Evolutionary conservation across 2,113 vertebrate genomes (phyloP).

Genomic region (Pogona vitticeps): DNA sequence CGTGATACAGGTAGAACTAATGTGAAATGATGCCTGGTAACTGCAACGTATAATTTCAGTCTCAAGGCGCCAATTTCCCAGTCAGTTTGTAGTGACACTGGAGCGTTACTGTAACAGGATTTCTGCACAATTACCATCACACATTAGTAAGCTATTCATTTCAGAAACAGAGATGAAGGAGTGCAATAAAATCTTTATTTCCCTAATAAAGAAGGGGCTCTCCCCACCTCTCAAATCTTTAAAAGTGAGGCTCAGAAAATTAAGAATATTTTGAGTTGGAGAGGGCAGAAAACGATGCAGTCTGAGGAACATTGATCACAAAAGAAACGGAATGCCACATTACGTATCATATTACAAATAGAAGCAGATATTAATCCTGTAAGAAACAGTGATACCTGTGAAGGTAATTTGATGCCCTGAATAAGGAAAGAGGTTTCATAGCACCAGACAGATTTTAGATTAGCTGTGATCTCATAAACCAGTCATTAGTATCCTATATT

Average conservation of each 20-base stretch:
- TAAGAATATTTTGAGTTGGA: not conserved
- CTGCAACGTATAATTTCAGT: slow-evolving; percentile 73
- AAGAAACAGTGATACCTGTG: not conserved
- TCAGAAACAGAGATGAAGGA: slow-evolving; percentile 32
- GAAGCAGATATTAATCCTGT: slow-evolving; percentile 19
- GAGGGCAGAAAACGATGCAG: not conserved
- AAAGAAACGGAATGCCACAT: not conserved
- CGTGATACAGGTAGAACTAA: slow-evolving; percentile 61
- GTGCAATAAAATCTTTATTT: slow-evolving; percentile 16
- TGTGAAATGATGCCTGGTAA: slow-evolving; percentile 66
- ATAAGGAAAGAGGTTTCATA: not conserved
- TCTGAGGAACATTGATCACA: not conserved
- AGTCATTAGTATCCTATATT: not conserved
- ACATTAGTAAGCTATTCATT: slow-evolving; percentile 59
- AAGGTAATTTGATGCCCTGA: not conserved
- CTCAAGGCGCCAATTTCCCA: slow-evolving; percentile 73
- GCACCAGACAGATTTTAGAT: not conserved
- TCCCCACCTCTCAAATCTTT: not conserved
- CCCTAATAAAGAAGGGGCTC: slow-evolving; percentile 29
- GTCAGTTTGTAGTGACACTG: slow-evolving; percentile 73
- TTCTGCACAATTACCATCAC: slow-evolving; percentile 63
- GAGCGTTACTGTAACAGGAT: slow-evolving; percentile 40
- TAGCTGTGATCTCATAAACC: not conserved
- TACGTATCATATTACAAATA: slow-evolving; percentile 1
- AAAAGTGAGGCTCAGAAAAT: not conserved